Base-by-base conservation (phyloP, 2,797 vertebrate genomes). In the Arrhamphus sclerolepis region DNA sequence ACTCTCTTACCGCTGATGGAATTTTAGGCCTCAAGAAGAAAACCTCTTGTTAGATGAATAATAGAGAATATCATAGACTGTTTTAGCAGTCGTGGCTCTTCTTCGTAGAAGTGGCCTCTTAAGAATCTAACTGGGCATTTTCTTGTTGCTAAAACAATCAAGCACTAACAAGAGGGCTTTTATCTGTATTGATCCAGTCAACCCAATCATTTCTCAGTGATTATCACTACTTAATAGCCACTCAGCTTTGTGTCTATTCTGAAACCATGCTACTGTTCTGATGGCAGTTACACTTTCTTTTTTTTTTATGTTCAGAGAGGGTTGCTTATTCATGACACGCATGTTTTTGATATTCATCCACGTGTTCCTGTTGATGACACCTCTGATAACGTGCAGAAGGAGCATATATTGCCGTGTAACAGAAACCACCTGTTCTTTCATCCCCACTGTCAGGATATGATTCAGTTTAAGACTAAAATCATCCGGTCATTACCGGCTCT, bases 1-100 rank as follows among this genome's bases (percentile, higher is more conserved):
- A 54, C 51, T 21, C 34, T 20, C 14, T 20, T 44, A 34, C 31
- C 31, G 10, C 6, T 34, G 53, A 49, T 54, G 28, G 14, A 21
- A 24, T 10, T 41, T 19, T 52, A 34, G 31, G 6, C 31, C 31
- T 34, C 31, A 34, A 19, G 9, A 54, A 58, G 28, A 75, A 21
- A 53, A 51, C 13, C 17, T 20, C 53, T n/a, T 46, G 52, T 57
- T 26, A 18, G 41, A 31, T 24, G n/a, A n/a, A n/a, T n/a, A n/a
- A n/a, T n/a, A n/a, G n/a, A n/a, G 53, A 46, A 26, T 56, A 58
- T 19, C 18, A 7, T 29, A 34, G 31, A 11, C 13, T 34, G 3
- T 34, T 34, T 11, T 46, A 17, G 11, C 13, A 18, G 18, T 3
- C 31, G 18, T 34, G 42, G 5, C 18, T 26, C 11, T 26, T 22